These are phyloP conservation scores for Lasioglossum figueresi DNA, from an alignment of 2,888 invertebrate genomes.

Conservation along the genomic window DNA sequence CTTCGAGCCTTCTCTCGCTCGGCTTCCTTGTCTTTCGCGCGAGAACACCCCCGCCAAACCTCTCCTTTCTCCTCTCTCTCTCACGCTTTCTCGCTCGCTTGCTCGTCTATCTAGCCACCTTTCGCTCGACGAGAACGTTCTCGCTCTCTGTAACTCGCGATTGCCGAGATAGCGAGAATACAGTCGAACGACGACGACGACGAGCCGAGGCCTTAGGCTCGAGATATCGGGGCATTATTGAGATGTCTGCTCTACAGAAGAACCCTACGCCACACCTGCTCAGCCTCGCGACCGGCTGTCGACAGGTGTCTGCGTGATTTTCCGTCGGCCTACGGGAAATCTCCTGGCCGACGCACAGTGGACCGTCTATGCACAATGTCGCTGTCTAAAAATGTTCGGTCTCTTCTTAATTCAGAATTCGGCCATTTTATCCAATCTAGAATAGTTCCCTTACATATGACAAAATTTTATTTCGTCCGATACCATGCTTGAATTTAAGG, in stretches of 20 bases:
- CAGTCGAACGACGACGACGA: conserved; percentile 48
- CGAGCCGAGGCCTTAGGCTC: conserved; percentile 34
- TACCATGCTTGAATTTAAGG: no score
- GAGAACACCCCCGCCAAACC: conserved; percentile 26
- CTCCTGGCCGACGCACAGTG: background rate
- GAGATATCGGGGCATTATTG: conserved; percentile 73
- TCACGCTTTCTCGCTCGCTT: background rate
- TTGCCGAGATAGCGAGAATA: conserved; percentile 76
- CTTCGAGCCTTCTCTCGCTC: conserved; percentile 47
- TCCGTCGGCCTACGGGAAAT: background rate
- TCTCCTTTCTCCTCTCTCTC: background rate
- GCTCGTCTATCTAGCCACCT: conserved; percentile 59
- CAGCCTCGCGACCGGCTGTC: background rate
- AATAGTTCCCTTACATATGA: no score
- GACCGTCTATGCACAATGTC: background rate
- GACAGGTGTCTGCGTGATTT: conserved; percentile 10
- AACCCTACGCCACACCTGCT: conserved; percentile 62
- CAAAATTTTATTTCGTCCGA: no score
- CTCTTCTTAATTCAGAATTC: no score
- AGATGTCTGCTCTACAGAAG: conserved; percentile 76
- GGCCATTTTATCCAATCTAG: no score
- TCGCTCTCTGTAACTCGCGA: conserved; percentile 74
- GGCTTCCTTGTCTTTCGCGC: conserved; percentile 40
- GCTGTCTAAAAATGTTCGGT: no score
- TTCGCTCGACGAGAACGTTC: conserved; percentile 31